Base-by-base conservation (phyloP, 2,888 invertebrate species). In the Scaptomyza parva region DNA sequence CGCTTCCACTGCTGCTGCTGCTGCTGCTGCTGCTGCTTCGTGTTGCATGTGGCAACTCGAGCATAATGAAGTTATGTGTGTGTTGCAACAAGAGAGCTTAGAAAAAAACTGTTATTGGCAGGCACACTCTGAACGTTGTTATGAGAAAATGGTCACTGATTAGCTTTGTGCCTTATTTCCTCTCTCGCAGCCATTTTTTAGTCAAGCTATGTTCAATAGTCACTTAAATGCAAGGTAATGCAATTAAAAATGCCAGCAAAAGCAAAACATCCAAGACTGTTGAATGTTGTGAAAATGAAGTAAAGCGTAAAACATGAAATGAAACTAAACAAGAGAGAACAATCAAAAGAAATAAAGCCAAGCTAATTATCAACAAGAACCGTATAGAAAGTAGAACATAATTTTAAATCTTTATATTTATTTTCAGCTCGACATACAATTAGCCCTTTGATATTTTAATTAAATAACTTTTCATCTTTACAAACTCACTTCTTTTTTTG, bases 1-100 rank as follows among this genome's bases (percentile, higher is more conserved):
- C n/a, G n/a, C n/a, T n/a, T n/a, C n/a, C n/a, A n/a, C n/a, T 3
- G 17, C 35, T 60, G 48, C 44, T 47, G 41, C 51, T 50, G 35
- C 50, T 26, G n/a, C n/a, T 3, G 17, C 35, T 60, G 48, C 44
- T 47, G 41, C 51, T 50, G 35, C 50, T 26, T 62, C 44, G 17
- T 45, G 63, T 26, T 54, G 61, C 73, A 78, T 73, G 76, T 60
- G 51, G 67, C 65, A 78, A 62, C 52, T 75, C 65, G 55, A 75
- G 51, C 76, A 79, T 79, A 77, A 79, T 79, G 80, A 76, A 79
- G 68, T 77, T 77, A 79, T 79, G 80, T 37, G 35, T 37, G 37
- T 40, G 45, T 5, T 62, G 40, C 26, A 54, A 11, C 52, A 11
- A 35, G 35, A 65, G 66, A 76, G 73, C 66, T 71, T 73, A 73